These are phyloP conservation scores for Drosophila bipectinata DNA, from an alignment of 1,140 invertebrate genomes.

Conservation along the genomic window DNA sequence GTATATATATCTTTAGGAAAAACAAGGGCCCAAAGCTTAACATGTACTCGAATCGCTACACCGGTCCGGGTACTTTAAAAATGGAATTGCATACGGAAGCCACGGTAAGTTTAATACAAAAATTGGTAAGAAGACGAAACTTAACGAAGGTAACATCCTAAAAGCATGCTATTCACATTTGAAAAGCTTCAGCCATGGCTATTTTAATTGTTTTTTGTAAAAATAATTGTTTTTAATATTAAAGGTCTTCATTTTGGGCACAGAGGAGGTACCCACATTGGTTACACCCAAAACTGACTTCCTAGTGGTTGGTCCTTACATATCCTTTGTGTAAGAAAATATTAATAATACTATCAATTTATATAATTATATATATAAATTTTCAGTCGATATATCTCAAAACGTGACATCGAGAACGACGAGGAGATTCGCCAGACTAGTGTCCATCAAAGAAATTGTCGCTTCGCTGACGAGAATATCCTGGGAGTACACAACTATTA, in stretches of 20 bases:
- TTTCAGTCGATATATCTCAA: constrained; percentile 85
- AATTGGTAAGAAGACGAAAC: background rate
- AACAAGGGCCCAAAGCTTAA: constrained; percentile 59
- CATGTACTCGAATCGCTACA: constrained; percentile 84
- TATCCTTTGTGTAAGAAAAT: constrained; percentile 84
- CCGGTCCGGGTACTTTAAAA: constrained; percentile 85
- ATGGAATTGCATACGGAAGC: constrained; percentile 86
- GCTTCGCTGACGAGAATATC: constrained; percentile 87
- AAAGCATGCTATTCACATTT: background rate
- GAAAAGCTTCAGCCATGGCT: background rate
- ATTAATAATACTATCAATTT: background rate
- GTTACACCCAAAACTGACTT: constrained; percentile 86
- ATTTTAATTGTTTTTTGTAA: no score
- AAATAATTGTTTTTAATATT: background rate
- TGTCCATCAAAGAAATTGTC: constrained; percentile 86
- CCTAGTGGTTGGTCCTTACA: constrained; percentile 84
- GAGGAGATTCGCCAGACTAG: constrained; percentile 85
- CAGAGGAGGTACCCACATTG: constrained; percentile 87
- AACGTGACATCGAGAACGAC: constrained; percentile 87
- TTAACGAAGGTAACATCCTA: background rate
- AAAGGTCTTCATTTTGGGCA: constrained; percentile 86
- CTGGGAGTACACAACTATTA: constrained; percentile 87
- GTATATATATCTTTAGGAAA: constrained; percentile 35
- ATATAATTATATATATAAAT: background rate
- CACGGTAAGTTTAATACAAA: constrained; percentile 83